phyloP scores from a whole-genome alignment of 2,113 vertebrate species.

The Hyperopisus bebe region DNA sequence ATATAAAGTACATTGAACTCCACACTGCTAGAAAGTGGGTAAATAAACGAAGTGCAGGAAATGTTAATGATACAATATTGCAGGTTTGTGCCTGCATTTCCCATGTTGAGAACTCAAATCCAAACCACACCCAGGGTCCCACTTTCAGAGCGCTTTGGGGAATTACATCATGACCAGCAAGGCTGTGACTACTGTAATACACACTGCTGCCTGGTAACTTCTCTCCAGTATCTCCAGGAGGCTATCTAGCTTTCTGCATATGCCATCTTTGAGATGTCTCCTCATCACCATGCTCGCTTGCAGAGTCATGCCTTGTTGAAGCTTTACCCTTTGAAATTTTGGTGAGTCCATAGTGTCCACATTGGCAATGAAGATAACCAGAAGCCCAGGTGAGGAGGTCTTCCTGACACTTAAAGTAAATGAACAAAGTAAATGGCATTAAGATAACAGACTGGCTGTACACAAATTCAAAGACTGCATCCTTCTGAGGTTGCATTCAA shows the following conservation, averaged over 20 bases:
- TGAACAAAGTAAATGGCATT: not conserved
- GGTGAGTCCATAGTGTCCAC: not conserved
- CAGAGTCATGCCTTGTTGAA: not conserved
- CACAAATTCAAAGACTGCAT: not conserved
- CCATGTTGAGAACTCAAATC: not conserved
- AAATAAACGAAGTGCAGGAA: not conserved
- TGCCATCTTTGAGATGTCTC: not conserved
- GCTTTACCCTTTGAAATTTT: not conserved
- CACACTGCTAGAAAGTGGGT: not conserved
- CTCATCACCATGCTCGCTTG: not conserved
- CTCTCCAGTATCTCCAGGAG: not conserved
- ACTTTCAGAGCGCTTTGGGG: not conserved
- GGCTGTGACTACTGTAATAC: not conserved
- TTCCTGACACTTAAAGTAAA: not conserved
- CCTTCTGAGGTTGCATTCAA: not conserved
- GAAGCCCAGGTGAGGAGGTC: not conserved
- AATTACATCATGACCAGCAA: not conserved
- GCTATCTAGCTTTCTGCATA: not conserved
- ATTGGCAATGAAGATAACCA: not conserved
- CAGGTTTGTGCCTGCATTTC: not conserved
- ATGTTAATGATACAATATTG: not conserved
- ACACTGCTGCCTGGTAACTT: not conserved
- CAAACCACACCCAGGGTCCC: not conserved
- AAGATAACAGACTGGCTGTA: not conserved
- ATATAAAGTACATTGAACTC: not conserved